Evolutionary conservation across 2,888 invertebrate genomes (phyloP).

Genomic region (Phrixothrix hirtus): DNA sequence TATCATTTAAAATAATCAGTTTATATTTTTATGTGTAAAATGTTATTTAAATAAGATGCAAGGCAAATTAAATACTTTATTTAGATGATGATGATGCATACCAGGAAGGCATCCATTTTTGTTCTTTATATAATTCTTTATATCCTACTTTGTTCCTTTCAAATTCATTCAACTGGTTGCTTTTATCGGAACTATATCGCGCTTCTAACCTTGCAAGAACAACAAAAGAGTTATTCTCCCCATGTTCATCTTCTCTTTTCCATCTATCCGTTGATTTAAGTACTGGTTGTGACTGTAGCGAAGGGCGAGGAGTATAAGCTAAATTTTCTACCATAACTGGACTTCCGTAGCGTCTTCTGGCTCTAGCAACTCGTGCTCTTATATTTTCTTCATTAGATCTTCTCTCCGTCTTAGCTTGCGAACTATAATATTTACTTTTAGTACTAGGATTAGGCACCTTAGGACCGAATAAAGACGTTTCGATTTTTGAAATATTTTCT

Average conservation of each 20-base stretch:
- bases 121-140: conserved; percentile 43
- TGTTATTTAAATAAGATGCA: too few relatives aligned
- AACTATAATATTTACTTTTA: neutral
- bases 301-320: conserved; percentile 34
- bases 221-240: conserved; percentile 40
- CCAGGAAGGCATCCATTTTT: conserved; percentile 59
- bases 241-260: conserved; percentile 22
- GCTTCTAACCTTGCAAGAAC: conserved; percentile 29
- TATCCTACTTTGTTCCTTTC: conserved; percentile 20
- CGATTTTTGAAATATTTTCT: conserved; percentile 22
- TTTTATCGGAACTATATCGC: conserved; percentile 19
- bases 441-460: conserved; percentile 10
- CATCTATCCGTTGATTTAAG: neutral
- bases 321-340: conserved; percentile 44
- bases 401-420: neutral
- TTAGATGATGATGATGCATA: conserved; percentile 43
- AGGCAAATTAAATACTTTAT: neutral
- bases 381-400: neutral
- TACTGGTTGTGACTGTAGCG: too few relatives aligned
- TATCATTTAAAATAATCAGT: too few relatives aligned
- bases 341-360: conserved; percentile 42
- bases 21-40: too few relatives aligned
- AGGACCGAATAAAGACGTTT: conserved; percentile 19
- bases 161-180: too few relatives aligned
- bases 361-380: conserved; percentile 1